Evolutionary conservation across 2,888 invertebrate genomes (phyloP).

Genomic region (Tryphoninae sp.): DNA sequence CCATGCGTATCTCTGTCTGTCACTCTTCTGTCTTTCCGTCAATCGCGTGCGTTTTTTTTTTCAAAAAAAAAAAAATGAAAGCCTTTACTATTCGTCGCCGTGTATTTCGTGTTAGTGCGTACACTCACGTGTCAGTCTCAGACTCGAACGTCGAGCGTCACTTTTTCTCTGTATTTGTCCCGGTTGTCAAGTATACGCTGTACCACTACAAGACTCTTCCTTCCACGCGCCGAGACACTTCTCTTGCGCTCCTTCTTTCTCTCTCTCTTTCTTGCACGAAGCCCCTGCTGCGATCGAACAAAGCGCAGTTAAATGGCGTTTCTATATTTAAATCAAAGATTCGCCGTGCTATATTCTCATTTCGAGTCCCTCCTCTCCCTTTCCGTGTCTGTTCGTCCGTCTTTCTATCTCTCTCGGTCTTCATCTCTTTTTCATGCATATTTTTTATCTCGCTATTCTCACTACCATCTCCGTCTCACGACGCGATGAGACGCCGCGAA

Average conservation of each 20-base stretch:
- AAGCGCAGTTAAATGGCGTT: constrained; percentile 71
- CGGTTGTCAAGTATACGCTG: constrained; percentile 53
- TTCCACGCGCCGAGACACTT: constrained; percentile 54
- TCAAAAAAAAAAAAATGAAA: constrained; percentile 6
- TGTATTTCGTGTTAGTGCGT: constrained; percentile 9
- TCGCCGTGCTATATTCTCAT: constrained; percentile 55
- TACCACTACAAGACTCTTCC: constrained; percentile 49
- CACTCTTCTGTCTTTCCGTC: constrained; percentile 64
- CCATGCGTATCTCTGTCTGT: constrained; percentile 51
- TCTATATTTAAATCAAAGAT: constrained; percentile 75
- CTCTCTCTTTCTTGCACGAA: constrained; percentile 53
- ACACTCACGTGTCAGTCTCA: constrained; percentile 61
- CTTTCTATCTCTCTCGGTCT: constrained; percentile 41
- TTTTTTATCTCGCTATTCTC: constrained; percentile 25
- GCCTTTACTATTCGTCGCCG: constrained; percentile 44
- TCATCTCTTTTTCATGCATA: constrained; percentile 55
- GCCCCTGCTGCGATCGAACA: constrained; percentile 69
- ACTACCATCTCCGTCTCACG: constrained; percentile 25
- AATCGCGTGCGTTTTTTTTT: constrained; percentile 59
- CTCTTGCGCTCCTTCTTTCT: not conserved
- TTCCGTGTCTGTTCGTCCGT: constrained; percentile 17
- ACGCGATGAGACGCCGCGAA: constrained; percentile 3
- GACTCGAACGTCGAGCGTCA: constrained; percentile 39
- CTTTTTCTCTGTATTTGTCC: constrained; percentile 57
- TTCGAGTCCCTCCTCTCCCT: constrained; percentile 46